Evolutionary conservation across 2,888 invertebrate genomes (phyloP).

Genomic region (Chirona hameri): DNA sequence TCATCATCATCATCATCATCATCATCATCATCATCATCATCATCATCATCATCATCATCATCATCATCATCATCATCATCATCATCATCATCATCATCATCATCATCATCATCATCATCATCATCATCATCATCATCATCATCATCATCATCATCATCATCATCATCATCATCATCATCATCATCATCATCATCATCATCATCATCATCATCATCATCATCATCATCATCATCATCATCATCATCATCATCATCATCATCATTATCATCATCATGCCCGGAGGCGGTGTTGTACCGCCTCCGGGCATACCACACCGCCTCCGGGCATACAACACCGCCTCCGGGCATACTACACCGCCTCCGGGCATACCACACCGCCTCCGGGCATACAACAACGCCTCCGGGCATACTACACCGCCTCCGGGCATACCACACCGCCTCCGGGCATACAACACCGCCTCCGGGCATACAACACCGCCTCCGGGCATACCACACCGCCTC

Average conservation of each 20-base stretch:
- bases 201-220: constrained; percentile 22
- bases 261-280: constrained; percentile 5
- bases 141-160: neutral
- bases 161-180: neutral
- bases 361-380: too few species aligned
- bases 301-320: too few species aligned
- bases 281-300: too few species aligned
- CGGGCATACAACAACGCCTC: too few species aligned
- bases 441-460: too few species aligned
- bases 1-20: neutral
- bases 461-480: too few species aligned
- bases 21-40: neutral
- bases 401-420: too few species aligned
- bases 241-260: constrained; percentile 22
- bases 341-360: too few species aligned
- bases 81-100: neutral
- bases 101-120: neutral
- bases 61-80: neutral
- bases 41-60: neutral
- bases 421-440: too few species aligned
- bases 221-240: constrained; percentile 22
- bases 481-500: too few species aligned
- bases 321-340: too few species aligned
- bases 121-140: neutral
- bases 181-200: neutral